Base-by-base conservation (phyloP, 2,888 invertebrate species). In the Cryptophagus acutangulus region DNA sequence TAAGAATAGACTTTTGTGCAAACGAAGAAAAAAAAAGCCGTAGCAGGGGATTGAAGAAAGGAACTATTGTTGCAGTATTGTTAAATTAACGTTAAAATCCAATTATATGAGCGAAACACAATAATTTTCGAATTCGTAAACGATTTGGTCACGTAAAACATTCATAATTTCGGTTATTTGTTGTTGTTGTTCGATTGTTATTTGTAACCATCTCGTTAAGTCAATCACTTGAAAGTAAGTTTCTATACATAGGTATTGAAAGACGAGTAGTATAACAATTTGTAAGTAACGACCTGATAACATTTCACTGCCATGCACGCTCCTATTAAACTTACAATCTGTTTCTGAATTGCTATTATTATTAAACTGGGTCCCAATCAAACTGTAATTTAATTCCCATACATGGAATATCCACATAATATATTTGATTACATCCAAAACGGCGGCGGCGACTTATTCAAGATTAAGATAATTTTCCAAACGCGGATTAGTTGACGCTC, bases 291-390 rank as follows among this genome's bases (percentile, higher is more conserved):
- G 41, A 41, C 26, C 31, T 17, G 36, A 41, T 33, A 33, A 30
- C 36, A 41, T 17, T 36, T 41, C 41, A 41, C 41, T 37, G 35
- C 36, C 41, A 40, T 24, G 16, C 36, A 36, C 30, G 26, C 31
- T 38, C 31, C 36, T 34, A 38, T 31, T 36, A 33, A 45, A 50
- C 38, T 57, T 52, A 40, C 45, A 53, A 51, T 55, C 53, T 55
- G 53, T 41, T 46, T 44, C 43, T 54, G 57, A 57, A 54, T 54
- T 45, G 57, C 43, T 45, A 49, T 54, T 57, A 57, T 55, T 57
- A n/a, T n/a, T n/a, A 55, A 49, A 47, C 45, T 45, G 46, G 40
- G 47, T 42, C 45, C 52, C 50, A 55, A 57, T 57, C 52, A 55
- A 55, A 57, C 42, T 45, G 51, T 54, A 55, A 54, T 56, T 56